phyloP scores from a whole-genome alignment of 2,888 invertebrate genomes.

The Xestoiulus laeticollis region DNA sequence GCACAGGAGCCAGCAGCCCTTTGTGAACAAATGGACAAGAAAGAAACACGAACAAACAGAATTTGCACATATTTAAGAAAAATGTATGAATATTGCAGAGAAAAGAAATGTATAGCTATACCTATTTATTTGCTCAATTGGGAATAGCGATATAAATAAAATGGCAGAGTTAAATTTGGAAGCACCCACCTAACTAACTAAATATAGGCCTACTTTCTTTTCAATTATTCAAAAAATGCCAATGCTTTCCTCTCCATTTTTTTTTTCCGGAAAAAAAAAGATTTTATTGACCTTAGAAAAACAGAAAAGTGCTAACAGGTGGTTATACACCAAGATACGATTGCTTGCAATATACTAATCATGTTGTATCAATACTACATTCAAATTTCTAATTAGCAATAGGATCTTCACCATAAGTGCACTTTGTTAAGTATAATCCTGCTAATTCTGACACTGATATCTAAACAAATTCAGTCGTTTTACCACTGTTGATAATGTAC shows the following conservation, averaged over 20 bases:
- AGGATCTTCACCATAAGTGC: constrained; percentile 19
- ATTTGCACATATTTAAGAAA: no score
- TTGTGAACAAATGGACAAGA: background rate
- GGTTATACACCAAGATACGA: background rate
- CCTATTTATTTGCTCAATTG: background rate
- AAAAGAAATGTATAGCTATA: no score
- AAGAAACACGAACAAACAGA: background rate
- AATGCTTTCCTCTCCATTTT: background rate
- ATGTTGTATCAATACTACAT: background rate
- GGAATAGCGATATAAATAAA: background rate
- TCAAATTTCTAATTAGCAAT: background rate
- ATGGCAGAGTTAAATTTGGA: background rate
- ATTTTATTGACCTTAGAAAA: background rate
- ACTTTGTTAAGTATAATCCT: background rate
- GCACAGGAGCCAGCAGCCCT: background rate
- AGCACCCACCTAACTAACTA: background rate
- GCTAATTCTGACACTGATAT: constrained; percentile 24
- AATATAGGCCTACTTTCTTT: background rate
- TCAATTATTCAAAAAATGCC: background rate
- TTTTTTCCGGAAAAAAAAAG: background rate
- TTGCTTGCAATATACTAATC: background rate
- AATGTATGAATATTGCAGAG: no score
- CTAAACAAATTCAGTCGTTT: background rate
- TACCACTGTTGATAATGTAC: background rate
- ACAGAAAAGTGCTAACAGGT: background rate